Base-by-base conservation (phyloP, 23 tunicate species). In the Clavelina lepadiformis region DNA sequence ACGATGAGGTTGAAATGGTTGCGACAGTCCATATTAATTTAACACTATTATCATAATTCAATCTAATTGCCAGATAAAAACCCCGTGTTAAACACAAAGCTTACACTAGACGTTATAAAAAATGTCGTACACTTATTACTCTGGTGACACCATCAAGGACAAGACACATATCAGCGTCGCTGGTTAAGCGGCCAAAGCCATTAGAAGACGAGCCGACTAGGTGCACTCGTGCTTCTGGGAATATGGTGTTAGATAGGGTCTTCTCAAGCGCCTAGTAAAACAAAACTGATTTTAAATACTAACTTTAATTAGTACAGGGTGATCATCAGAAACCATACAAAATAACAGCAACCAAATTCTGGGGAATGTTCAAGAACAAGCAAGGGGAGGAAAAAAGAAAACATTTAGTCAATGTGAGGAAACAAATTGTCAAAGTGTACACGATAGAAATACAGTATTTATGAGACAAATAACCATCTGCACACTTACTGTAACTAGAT, bases 181-280 rank as follows among this genome's bases (percentile, higher is more conserved):
- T 71, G 30, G 59, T 71, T 3, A 46, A 46, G 33, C 85, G 55
- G 63, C 95, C 95, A 58, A 86, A 86, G 3, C 95, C 95, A 46
- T 79, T 86, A 5, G 73, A 46, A 25, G 95, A 78, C 0, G 95
- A 86, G 0, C 95, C 95, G 31, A 86, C 95, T 11, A 86, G 72
- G 26, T 26, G 35, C 37, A 82, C 45, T 28, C 35, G 28, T 19
- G 68, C 68, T 8, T 35, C 1, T 33, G 35, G 61, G 22, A 26
- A 22, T 3, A 58, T 46, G 1, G 75, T 46, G 27, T 44, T 24
- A 30, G 37, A 52, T 3, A 84, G 29, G 5, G 53, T 72, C 29
- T 63, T 69, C 33, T 76, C 74, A 4, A 84, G 35, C 2, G 83
- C 93, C 93, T 84, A 51, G 5, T 46, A 46, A 46, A 52, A 56